A percentile compares a stretch with the other conserved stretches of the same genome.
phyloP scores from a whole-genome alignment of 2,888 invertebrate genomes.

The Campoplex capitator region DNA sequence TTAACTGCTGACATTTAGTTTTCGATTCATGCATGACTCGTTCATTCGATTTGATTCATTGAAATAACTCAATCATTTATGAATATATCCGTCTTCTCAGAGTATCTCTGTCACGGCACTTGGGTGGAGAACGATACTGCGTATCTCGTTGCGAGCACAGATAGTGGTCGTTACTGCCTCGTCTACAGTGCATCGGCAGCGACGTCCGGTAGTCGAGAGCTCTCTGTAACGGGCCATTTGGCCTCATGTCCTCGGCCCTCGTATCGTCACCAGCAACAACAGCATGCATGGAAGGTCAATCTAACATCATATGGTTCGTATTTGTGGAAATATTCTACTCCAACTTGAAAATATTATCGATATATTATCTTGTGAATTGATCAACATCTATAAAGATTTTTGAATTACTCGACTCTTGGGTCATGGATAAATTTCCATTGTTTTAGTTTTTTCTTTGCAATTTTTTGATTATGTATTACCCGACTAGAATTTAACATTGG shows the following conservation, averaged over 20 bases:
- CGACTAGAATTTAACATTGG: no score
- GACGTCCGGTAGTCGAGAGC: conserved; percentile 76
- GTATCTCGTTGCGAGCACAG: conserved; percentile 87
- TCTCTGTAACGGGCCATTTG: conserved; percentile 81
- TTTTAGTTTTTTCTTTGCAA: no score
- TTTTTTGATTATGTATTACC: no score
- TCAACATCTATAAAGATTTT: not conserved
- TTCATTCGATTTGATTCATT: not conserved
- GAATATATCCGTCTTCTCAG: conserved; percentile 84
- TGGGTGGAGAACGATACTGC: conserved; percentile 89
- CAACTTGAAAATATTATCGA: not conserved
- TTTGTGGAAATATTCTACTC: conserved; percentile 39
- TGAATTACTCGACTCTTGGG: not conserved
- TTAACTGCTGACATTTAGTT: not conserved
- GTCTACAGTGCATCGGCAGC: conserved; percentile 81
- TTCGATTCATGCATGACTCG: no score
- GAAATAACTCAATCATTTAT: not conserved
- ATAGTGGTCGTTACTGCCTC: conserved; percentile 81
- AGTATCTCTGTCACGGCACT: conserved; percentile 90
- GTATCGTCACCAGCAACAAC: conserved; percentile 78
- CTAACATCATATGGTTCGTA: conserved; percentile 82
- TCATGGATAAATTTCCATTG: no score
- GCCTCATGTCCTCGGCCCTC: conserved; percentile 82
- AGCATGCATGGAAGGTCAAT: conserved; percentile 82
- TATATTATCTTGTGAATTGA: not conserved